Conservation (phyloP, 1,140 invertebrate species). For the Ridgeia piscesae region DNA sequence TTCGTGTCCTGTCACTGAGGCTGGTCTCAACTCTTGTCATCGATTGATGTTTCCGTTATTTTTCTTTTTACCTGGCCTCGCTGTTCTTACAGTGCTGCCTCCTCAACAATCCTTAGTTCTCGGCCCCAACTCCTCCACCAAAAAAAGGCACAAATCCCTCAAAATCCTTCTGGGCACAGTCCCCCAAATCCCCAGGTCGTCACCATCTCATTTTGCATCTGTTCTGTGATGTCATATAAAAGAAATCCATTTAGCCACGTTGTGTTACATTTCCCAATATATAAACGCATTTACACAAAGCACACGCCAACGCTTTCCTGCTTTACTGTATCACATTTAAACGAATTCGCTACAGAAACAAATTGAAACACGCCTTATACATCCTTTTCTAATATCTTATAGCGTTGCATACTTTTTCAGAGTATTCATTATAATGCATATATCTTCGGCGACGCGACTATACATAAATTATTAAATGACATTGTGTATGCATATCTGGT, state of each 20-base stretch:
- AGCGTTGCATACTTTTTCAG: neutral
- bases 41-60: too few species aligned
- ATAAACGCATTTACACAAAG: neutral
- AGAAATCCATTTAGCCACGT: neutral
- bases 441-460: neutral
- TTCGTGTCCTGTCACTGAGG: too few species aligned
- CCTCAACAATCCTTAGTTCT: too few species aligned
- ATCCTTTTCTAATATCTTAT: neutral
- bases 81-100: too few species aligned
- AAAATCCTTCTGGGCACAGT: too few species aligned
- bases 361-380: neutral
- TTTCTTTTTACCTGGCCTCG: too few species aligned
- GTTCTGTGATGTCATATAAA: too few species aligned
- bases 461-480: neutral
- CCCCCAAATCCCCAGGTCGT: too few species aligned
- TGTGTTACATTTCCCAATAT: neutral
- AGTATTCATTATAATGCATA: neutral
- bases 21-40: too few species aligned
- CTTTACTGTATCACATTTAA: neutral
- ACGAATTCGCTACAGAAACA: neutral
- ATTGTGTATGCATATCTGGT: neutral
- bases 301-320: neutral
- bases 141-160: too few species aligned
- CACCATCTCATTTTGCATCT: too few species aligned
- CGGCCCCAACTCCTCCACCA: too few species aligned